Base-by-base conservation (phyloP, 2,797 vertebrate species). In the Sebastes matsubarae region DNA sequence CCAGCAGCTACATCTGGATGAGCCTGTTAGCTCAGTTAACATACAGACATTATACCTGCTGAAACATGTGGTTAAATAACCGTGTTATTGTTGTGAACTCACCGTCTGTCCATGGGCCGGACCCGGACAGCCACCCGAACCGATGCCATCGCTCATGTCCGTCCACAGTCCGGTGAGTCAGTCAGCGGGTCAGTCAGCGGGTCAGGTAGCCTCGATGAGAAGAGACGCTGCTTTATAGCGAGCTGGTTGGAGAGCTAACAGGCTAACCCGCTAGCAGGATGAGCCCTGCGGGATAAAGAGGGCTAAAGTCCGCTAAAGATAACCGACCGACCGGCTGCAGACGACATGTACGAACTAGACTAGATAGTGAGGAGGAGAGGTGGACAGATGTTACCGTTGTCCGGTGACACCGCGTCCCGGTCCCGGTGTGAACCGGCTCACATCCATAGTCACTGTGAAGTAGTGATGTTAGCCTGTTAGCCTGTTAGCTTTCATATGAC, bases 101-200 rank as follows among this genome's bases (percentile, higher is more conserved):
- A 99, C 98, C 98, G 96, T 89, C 96, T 96, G 96, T 98, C 96
- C 96, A 99, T 97, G 75, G 98, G 98, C 82, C 98, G 90, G 92
- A 99, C 96, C 86, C 98, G 95, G 86, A 99, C 98, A 65, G 98
- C 98, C 94, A 99, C 98, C 92, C 97, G 97, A 52, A 99, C 98
- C 42, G 98, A 99, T 75, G 98, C 98, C 98, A 99, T 99, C 1
- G 92, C 88, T 85, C 96, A 89, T 89, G 42, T 20, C 63, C 52
- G 63, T 76, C 64, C 76, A 0, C 75, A 0, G 22, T 52, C 34
- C 55, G 36, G 61, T 29, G 14, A 2, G 68, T 57, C 20, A 42
- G 46, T 57, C 20, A 42, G 46, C 42, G 13, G 5, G 60, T 22
- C 3, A 2, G 60, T 18, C 4, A 27, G 4, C 29, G 29, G 29